Conservation (phyloP, 2,888 invertebrate species). For the Eristalis tenax region DNA sequence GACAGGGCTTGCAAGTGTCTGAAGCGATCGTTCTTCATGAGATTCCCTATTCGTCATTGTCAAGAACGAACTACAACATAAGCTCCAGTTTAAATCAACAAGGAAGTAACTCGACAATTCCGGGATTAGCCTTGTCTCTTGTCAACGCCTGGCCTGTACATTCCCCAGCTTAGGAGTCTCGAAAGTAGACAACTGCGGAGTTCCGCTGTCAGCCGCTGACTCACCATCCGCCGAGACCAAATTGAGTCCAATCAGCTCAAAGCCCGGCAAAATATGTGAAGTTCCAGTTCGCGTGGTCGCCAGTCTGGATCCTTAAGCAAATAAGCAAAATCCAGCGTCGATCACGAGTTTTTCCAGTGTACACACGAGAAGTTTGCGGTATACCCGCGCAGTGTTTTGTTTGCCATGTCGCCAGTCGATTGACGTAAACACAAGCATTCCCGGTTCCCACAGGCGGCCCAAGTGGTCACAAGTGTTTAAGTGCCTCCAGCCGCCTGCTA, state of each 20-base stretch:
- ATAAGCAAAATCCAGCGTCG: neutral
- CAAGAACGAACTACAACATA: no score
- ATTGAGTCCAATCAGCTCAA: neutral
- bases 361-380: neutral
- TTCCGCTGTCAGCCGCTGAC: neutral
- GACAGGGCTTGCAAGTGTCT: no score
- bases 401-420: constrained; percentile 8
- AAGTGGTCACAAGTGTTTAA: constrained; percentile 35
- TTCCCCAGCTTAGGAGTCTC: no score
- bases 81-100: no score
- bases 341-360: constrained; percentile 16
- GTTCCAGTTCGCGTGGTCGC: neutral
- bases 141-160: no score
- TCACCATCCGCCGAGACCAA: neutral
- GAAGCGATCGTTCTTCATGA: no score
- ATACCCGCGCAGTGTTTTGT: constrained; percentile 28
- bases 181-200: no score
- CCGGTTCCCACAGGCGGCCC: constrained; percentile 35
- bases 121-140: no score
- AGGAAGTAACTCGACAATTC: no score
- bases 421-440: constrained; percentile 26
- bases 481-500: constrained; percentile 33
- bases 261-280: neutral
- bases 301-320: neutral
- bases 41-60: no score